A percentile compares a stretch with the other conserved stretches of the same genome.
Conservation (phyloP, 1,140 invertebrate genomes). For the Drosophila oshimai region DNA sequence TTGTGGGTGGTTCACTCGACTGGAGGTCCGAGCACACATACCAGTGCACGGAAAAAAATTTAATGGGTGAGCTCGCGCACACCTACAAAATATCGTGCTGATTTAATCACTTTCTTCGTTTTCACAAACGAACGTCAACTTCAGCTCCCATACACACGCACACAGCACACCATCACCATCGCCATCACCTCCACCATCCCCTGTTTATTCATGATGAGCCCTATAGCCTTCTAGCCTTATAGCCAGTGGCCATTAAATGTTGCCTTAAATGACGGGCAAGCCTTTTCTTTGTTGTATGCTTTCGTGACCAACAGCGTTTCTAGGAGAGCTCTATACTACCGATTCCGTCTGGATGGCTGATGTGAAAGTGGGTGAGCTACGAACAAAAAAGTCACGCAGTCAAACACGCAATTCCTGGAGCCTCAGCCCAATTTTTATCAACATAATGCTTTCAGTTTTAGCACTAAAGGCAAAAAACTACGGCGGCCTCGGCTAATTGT, state of each 20-base stretch:
- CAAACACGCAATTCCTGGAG: conserved; percentile 60
- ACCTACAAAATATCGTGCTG: conserved; percentile 81
- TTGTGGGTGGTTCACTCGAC: no score
- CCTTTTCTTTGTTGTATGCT: conserved; percentile 66
- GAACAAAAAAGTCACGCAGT: conserved; percentile 67
- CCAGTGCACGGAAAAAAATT: conserved; percentile 41
- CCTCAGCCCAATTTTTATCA: conserved; percentile 46
- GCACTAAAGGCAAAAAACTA: conserved; percentile 47
- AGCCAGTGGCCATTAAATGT: conserved; percentile 78
- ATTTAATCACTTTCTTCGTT: conserved; percentile 79
- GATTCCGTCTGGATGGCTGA: conserved; percentile 10
- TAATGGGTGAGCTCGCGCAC: conserved; percentile 73
- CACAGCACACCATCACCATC: conserved; percentile 16
- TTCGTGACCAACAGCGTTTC: conserved; percentile 78
- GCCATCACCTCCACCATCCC: background rate
- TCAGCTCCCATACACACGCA: conserved; percentile 66
- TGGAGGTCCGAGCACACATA: conserved; percentile 16
- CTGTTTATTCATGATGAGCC: conserved; percentile 62
- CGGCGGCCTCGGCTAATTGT: conserved; percentile 38
- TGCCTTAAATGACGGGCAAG: conserved; percentile 78
- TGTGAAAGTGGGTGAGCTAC: conserved; percentile 54
- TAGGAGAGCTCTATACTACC: conserved; percentile 62
- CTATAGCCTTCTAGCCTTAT: conserved; percentile 59
- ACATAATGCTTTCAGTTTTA: conserved; percentile 56
- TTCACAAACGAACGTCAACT: conserved; percentile 74